Evolutionary conservation across 2,113 vertebrate genomes (phyloP), one percentile per base, ranked within the genome.

Genomic region (Notiomystis cincta): DNA sequence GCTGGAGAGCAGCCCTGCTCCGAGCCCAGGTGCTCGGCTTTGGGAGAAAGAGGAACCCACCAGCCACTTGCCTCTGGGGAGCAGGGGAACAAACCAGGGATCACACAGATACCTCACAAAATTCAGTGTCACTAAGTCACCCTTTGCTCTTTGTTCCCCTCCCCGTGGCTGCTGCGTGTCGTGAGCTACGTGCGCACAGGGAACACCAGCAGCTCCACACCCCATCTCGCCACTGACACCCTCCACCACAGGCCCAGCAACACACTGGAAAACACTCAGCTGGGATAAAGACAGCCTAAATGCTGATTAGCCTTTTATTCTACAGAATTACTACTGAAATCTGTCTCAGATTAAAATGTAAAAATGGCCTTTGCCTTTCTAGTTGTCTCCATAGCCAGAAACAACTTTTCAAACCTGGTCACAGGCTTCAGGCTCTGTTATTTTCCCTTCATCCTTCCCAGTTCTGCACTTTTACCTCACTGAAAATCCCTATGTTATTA

Each of bases 81-180:
- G 6, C 3, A n/a, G 17, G 31, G 23, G 6, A 57, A 24, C 50
- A 67, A 40, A n/a, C 8, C 28, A 54, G 18, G 24, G 6, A 42
- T 11, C 27, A 31, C 2, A 1, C 20, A 7, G 31, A 5, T 48
- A 64, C 15, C 15, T 11, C 57, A 47, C 35, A 53, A 58, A 84
- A 75, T 15, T 8, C 6, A 3, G 28, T 10, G 40, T 17, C 25
- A 53, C 35, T 33, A 3, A 21, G 13, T 21, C 2, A 3, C 8
- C 12, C 50, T 27, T 53, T 24, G 56, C 30, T 47, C 2, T 22
- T 27, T 30, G 17, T 0, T 65, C 12, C 44, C n/a, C 40, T 65
- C 40, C 11, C 62, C 14, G 2, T 1, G 9, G 51, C 10, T 73
- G 72, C 22, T 3, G 15, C 3, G 0, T 3, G 6, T 6, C 16